A percentile compares a stretch with the other conserved stretches of the same genome.
Conservation (phyloP, 1,140 invertebrate genomes). For the Phthorimaea operculella region DNA sequence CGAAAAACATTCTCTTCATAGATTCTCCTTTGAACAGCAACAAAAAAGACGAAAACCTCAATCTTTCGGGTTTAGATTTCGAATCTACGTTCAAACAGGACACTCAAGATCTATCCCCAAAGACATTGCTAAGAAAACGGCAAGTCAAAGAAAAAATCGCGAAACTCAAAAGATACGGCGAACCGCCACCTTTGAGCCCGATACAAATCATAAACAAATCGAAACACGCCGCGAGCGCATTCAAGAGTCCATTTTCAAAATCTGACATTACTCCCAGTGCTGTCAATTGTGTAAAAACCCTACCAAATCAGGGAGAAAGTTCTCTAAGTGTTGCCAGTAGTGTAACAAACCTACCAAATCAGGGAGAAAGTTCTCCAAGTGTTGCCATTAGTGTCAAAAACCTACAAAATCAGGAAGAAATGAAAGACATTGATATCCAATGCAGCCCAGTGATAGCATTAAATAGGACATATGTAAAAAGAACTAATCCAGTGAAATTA, state of each 20-base stretch:
- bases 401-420: background rate
- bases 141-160: constrained; percentile 47
- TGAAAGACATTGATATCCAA: constrained; percentile 12
- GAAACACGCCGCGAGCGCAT: constrained; percentile 36
- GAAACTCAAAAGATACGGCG: constrained; percentile 56
- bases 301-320: constrained; percentile 1
- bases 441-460: constrained; percentile 27
- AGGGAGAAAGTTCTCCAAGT: constrained; percentile 9
- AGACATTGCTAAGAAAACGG: constrained; percentile 33
- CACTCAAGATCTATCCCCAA: constrained; percentile 33
- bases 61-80: constrained; percentile 50
- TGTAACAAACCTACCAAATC: background rate
- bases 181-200: constrained; percentile 51
- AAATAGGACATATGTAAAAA: constrained; percentile 31
- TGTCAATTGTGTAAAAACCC: constrained; percentile 19
- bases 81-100: constrained; percentile 51
- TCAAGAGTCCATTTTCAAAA: constrained; percentile 42
- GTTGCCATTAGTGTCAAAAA: constrained; percentile 20
- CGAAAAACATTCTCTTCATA: constrained; percentile 38
- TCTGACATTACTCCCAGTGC: constrained; percentile 16
- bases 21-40: constrained; percentile 29
- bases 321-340: no score
- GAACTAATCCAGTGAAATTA: constrained; percentile 41
- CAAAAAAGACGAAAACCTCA: constrained; percentile 28
- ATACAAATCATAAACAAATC: constrained; percentile 52